phyloP scores from a whole-genome alignment of 2,797 vertebrate genomes.

The Parambassis ranga region DNA sequence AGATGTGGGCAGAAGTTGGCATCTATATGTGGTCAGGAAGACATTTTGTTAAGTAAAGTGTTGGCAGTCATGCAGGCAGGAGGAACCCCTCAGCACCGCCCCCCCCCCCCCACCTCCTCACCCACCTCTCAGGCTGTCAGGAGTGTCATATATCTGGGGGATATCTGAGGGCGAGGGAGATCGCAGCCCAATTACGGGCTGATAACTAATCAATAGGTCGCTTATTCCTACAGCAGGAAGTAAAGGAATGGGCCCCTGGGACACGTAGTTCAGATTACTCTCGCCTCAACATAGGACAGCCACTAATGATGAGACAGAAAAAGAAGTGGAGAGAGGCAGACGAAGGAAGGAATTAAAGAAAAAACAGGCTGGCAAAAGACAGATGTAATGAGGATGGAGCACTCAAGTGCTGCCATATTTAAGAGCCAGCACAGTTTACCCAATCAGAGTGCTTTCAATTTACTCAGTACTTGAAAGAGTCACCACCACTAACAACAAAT shows the following conservation, averaged over 20 bases:
- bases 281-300: slow-evolving; percentile 91
- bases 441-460: not conserved
- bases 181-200: slow-evolving; percentile 98
- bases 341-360: slow-evolving; percentile 28
- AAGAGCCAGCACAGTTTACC: not conserved
- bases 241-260: slow-evolving; percentile 98
- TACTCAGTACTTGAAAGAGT: not conserved
- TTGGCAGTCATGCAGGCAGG: slow-evolving; percentile 87
- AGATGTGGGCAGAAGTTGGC: slow-evolving; percentile 69
- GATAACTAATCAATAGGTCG: slow-evolving; percentile 99
- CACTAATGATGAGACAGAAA: slow-evolving; percentile 89
- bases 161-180: slow-evolving; percentile 88
- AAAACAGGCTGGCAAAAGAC: not conserved
- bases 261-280: slow-evolving; percentile 98
- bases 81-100: slow-evolving; percentile 28
- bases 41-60: slow-evolving; percentile 95
- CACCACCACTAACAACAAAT: not conserved
- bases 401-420: not conserved
- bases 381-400: slow-evolving; percentile 2
- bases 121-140: slow-evolving; percentile 85
- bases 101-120: slow-evolving; percentile 35
- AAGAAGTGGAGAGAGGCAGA: slow-evolving; percentile 62
- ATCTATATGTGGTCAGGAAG: slow-evolving; percentile 85
- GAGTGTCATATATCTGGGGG: slow-evolving; percentile 91
- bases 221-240: slow-evolving; percentile 99